Evolutionary conservation across 2,888 invertebrate genomes (phyloP).

Genomic region (Hirtodrosophila duncani): DNA sequence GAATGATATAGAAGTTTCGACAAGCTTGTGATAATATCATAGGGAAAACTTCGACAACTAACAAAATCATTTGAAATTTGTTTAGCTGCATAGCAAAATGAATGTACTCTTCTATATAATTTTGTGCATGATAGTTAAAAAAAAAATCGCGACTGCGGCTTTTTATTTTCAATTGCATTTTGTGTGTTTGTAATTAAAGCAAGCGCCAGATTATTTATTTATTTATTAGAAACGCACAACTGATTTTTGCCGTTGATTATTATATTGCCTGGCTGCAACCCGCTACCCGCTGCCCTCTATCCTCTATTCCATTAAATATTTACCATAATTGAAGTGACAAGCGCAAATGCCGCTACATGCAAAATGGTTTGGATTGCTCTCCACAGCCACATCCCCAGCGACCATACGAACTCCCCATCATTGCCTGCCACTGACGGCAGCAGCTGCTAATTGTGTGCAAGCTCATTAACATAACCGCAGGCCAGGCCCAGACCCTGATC

Average conservation of each 20-base stretch:
- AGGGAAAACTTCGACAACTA: no score
- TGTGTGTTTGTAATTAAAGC: conserved; percentile 63
- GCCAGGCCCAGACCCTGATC: conserved; percentile 44
- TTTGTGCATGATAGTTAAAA: no score
- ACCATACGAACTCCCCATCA: not conserved
- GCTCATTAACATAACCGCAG: conserved; percentile 73
- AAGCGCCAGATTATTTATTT: conserved; percentile 63
- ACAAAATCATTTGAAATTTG: no score
- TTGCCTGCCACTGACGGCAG: conserved; percentile 53
- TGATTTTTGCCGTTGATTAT: conserved; percentile 69
- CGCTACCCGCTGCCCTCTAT: not conserved
- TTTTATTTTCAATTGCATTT: conserved; percentile 68
- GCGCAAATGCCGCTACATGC: conserved; percentile 66
- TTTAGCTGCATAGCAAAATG: no score
- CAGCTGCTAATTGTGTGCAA: conserved; percentile 72
- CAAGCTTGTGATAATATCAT: no score
- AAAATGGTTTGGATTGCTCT: conserved; percentile 25
- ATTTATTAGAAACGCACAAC: conserved; percentile 68
- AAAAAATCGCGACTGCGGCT: conserved; percentile 39
- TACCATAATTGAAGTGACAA: conserved; percentile 71
- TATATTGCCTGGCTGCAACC: conserved; percentile 22
- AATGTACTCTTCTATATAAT: no score
- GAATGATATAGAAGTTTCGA: no score
- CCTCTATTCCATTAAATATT: conserved; percentile 60
- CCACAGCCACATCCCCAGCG: conserved; percentile 2